Evolutionary conservation across 1,140 invertebrate genomes (phyloP).

Genomic region (Phortica variegata): DNA sequence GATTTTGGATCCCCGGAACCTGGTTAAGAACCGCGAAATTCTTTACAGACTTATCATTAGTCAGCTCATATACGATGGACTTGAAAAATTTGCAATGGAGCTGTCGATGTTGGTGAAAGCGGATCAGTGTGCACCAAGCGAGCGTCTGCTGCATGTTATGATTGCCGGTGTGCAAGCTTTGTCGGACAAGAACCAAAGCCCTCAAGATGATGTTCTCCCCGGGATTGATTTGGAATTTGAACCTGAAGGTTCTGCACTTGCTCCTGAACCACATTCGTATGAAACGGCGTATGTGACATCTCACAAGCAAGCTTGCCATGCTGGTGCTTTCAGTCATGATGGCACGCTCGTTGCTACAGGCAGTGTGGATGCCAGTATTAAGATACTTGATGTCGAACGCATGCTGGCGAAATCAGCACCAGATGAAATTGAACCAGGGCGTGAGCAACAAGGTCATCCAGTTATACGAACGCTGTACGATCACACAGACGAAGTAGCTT

Average conservation of each 20-base stretch:
- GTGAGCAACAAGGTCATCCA: constrained; percentile 90
- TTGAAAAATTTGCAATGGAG: constrained; percentile 84
- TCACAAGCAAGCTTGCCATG: constrained; percentile 94
- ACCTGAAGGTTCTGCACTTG: constrained; percentile 84
- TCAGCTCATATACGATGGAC: constrained; percentile 90
- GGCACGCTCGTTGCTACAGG: constrained; percentile 97
- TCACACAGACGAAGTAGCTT: constrained; percentile 96
- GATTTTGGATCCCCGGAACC: constrained; percentile 69
- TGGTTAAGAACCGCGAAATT: constrained; percentile 78
- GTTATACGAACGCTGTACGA: constrained; percentile 99
- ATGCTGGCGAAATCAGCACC: constrained; percentile 95
- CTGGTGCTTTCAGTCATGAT: constrained; percentile 92
- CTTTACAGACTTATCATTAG: constrained; percentile 76
- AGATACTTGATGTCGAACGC: constrained; percentile 95
- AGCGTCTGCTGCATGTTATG: constrained; percentile 84
- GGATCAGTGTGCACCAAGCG: constrained; percentile 93
- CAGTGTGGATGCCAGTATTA: constrained; percentile 97
- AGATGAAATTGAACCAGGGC: constrained; percentile 75
- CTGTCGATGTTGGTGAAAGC: constrained; percentile 79
- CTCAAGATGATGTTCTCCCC: constrained; percentile 73
- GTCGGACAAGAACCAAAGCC: constrained; percentile 67
- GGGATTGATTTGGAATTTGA: constrained; percentile 95
- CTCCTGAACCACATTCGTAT: constrained; percentile 92
- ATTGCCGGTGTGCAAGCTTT: constrained; percentile 84
- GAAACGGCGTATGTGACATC: constrained; percentile 99